Conservation (phyloP, 2,113 vertebrate species). For the Ivindomyrus marchei region DNA sequence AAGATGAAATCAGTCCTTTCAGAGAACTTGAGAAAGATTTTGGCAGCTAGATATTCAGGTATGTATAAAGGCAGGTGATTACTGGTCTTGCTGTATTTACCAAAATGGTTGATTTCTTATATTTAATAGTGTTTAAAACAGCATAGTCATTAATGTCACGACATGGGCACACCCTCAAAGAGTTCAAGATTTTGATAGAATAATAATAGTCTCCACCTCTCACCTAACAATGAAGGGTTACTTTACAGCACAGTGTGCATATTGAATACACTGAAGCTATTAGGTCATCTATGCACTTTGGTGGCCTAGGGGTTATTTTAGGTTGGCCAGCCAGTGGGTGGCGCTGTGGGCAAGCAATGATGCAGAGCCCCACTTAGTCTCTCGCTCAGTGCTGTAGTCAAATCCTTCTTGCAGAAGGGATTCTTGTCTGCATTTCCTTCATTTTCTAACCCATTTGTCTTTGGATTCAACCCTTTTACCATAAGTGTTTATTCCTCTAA, state of each 20-base stretch:
- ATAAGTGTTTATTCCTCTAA: not conserved
- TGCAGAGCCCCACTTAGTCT: not conserved
- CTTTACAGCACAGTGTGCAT: not conserved
- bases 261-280: not conserved
- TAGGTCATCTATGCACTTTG: not conserved
- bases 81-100: not conserved
- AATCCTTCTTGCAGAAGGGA: not conserved
- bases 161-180: not conserved
- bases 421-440: not conserved
- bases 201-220: not conserved
- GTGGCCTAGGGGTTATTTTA: not conserved
- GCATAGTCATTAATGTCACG: not conserved
- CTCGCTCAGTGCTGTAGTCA: not conserved
- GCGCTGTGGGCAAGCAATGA: constrained; percentile 4
- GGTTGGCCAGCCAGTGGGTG: not conserved
- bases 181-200: not conserved
- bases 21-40: not conserved
- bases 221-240: not conserved
- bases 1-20: not conserved
- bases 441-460: constrained; percentile 4
- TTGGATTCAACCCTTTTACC: not conserved
- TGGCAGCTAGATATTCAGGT: not conserved
- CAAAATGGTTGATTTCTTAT: not conserved
- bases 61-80: not conserved
- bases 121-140: not conserved